Base-by-base conservation (phyloP, 2,888 invertebrate species). In the Altica lythri region DNA sequence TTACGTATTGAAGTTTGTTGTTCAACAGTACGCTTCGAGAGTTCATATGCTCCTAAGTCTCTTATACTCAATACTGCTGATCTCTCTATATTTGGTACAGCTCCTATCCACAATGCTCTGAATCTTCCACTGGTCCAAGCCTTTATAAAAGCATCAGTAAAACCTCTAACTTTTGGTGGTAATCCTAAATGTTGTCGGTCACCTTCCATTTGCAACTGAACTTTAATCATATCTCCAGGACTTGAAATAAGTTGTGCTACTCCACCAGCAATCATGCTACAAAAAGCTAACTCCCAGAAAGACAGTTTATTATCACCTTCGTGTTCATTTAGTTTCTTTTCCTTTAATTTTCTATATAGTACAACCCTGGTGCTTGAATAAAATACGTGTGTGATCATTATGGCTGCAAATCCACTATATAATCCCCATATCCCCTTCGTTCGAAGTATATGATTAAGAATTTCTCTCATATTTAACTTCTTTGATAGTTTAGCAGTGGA, bases 131-230 rank as follows among this genome's bases (percentile, higher is more conserved):
- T 83, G 5, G 76, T 75, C 38, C 89, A 79, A 38, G 93, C 86
- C 73, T 86, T 81, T 12, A 78, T 78, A 68, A 94, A 89, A 1
- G 92, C 94, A 73, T 94, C 87, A 43, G 80, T 79, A 29, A 89
- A 83, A 68, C 87, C 86, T 59, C 82, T 79, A 37, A 93, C 92
- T 67, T 95, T 79, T 0, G 92, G 85, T 9, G 89, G 82, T 57
- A 90, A 83, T 25, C 95, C 94, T 78, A 92, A 86, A 51, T 93
- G 75, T 53, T 86, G 74, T 17, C 93, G 77, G 53, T 87, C 82
- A 0, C 95, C 95, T 75, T 96, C 95, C 84, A 94, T 92, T 78
- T 95, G 95, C 79, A 95, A 86, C 77, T 93, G 94, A 10, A 95
- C 93, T 79, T 96, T 96, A 66, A 95, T 86, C 64, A 96, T 81